A percentile compares a stretch with the other conserved stretches of the same genome.
Evolutionary conservation across 2,797 vertebrate genomes (phyloP).

Genomic region (Sylvilagus floridanus): DNA sequence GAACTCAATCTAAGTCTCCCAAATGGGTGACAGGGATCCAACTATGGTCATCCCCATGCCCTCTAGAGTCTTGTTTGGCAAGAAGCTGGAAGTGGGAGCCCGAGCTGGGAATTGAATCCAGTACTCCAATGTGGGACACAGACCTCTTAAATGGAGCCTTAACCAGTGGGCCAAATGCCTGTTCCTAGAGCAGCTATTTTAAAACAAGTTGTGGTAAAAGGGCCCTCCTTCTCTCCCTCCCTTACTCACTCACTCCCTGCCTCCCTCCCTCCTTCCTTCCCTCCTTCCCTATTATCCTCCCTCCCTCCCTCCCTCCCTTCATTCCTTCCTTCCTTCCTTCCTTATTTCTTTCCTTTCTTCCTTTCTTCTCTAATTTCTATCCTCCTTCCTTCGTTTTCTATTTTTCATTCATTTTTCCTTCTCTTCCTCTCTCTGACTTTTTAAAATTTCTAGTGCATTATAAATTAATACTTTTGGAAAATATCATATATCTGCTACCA

Average conservation of each 20-base stretch:
- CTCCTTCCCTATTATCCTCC: too few species aligned
- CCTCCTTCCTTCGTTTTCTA: neutral
- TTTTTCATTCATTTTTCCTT: neutral
- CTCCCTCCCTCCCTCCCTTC: fast-evolving
- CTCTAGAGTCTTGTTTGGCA: too few species aligned
- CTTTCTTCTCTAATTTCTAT: too few species aligned
- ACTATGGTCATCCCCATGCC: too few species aligned
- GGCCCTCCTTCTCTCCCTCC: neutral
- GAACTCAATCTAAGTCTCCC: too few species aligned
- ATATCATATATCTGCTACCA: neutral
- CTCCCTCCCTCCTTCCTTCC: neutral
- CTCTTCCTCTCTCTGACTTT: neutral
- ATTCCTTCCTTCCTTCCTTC: too few species aligned
- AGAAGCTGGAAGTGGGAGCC: too few species aligned
- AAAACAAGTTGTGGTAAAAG: neutral
- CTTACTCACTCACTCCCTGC: fast-evolving
- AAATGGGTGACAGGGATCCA: too few species aligned
- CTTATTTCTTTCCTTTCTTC: neutral
- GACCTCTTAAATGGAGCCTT: too few species aligned
- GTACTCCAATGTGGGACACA: too few species aligned
- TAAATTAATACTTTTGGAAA: neutral
- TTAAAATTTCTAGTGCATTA: neutral
- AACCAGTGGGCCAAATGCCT: too few species aligned
- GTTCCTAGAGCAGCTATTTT: neutral
- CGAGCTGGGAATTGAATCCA: too few species aligned